phyloP scores from a whole-genome alignment of 1,140 invertebrate species.

The Carcinoscorpius rotundicauda region DNA sequence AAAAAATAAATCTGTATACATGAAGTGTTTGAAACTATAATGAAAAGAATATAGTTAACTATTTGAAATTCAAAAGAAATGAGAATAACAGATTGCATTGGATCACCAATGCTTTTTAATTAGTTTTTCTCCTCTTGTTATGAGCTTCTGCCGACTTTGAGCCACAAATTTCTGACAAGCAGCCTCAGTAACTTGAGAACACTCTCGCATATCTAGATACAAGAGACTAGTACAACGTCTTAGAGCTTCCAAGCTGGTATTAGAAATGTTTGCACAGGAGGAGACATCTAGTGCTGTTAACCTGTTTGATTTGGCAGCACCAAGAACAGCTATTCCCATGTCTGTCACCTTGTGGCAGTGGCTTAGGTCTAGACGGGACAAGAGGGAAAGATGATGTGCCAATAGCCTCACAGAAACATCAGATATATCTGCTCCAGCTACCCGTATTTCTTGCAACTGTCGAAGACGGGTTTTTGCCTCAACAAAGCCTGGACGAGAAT shows the following conservation, averaged over 20 bases:
- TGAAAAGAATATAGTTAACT: too few species aligned
- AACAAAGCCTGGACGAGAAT: conserved; percentile 64
- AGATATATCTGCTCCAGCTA: conserved; percentile 76
- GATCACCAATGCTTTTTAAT: too few species aligned
- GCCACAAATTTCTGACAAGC: conserved; percentile 21
- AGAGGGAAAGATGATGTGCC: conserved; percentile 55
- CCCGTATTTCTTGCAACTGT: conserved; percentile 53
- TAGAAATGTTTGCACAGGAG: conserved; percentile 65
- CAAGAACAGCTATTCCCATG: conserved; percentile 67
- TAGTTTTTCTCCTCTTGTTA: background rate
- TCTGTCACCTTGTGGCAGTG: conserved; percentile 72
- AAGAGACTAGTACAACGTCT: conserved; percentile 27
- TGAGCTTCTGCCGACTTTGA: background rate
- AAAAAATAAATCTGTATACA: too few species aligned
- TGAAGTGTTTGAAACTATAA: too few species aligned
- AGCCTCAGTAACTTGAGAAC: conserved; percentile 14
- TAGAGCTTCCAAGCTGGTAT: conserved; percentile 66
- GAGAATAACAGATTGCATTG: too few species aligned
- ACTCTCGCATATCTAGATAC: conserved; percentile 20
- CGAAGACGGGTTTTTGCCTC: conserved; percentile 66
- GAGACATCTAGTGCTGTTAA: conserved; percentile 56
- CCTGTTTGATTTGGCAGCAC: conserved; percentile 45
- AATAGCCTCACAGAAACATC: conserved; percentile 70
- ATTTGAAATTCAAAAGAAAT: too few species aligned
- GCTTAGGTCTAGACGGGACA: conserved; percentile 62